Percentiles rank a stretch among this genome's conserved stretches.
Conservation (phyloP, 2,888 invertebrate genomes). For the Bombylius major region DNA sequence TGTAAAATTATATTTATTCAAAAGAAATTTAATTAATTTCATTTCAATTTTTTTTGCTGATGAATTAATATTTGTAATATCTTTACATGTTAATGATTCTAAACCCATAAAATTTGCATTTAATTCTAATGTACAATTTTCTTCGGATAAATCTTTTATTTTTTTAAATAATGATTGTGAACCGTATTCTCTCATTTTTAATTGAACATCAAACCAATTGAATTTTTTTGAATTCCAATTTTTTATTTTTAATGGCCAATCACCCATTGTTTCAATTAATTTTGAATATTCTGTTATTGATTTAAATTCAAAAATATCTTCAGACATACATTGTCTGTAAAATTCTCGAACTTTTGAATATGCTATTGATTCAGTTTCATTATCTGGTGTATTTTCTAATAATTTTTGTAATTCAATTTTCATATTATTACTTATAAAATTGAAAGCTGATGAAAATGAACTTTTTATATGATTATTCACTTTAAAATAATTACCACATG, state of each 20-base stretch:
- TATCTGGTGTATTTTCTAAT: not conserved
- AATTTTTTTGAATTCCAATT: not conserved
- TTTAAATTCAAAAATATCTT: not conserved
- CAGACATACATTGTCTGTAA: not conserved
- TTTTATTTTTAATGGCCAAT: not conserved
- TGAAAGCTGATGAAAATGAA: not conserved
- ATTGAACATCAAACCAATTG: not conserved
- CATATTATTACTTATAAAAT: not conserved
- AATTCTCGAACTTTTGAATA: not conserved
- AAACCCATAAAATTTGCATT: too few species aligned
- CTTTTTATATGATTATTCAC: not conserved
- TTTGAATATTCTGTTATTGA: not conserved
- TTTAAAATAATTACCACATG: constrained; percentile 1
- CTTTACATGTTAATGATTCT: too few species aligned
- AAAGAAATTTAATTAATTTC: too few species aligned
- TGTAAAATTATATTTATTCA: too few species aligned
- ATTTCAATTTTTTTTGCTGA: too few species aligned
- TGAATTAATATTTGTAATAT: too few species aligned
- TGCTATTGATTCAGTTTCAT: not conserved
- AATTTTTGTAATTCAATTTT: not conserved
- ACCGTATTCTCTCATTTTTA: not conserved
- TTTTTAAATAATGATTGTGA: not conserved
- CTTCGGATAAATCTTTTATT: too few species aligned
- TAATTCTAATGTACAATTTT: too few species aligned
- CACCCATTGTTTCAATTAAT: not conserved